Evolutionary conservation across 2,113 vertebrate genomes (phyloP).

Genomic region (Campylorhamphus procurvoides): DNA sequence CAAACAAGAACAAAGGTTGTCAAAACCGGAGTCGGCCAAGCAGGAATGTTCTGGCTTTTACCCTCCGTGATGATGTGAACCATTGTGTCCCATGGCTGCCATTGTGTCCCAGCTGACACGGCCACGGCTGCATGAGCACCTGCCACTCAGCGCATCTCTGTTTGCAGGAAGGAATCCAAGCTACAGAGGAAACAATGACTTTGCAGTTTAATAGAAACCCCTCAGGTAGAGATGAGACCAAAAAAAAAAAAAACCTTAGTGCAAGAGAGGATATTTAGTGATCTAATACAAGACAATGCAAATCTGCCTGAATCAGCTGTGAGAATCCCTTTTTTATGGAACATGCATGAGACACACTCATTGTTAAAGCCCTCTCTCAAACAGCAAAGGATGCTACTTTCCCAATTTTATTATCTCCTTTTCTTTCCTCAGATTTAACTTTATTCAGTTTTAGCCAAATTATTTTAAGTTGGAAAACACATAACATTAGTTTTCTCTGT

Average conservation of each 20-base stretch:
- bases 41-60: slow-evolving; percentile 26
- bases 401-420: background rate
- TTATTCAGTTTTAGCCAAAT: background rate
- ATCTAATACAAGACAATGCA: background rate
- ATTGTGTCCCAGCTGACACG: background rate
- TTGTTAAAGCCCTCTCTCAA: background rate
- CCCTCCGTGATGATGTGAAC: background rate
- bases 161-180: background rate
- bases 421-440: background rate
- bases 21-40: background rate
- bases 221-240: background rate
- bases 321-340: background rate
- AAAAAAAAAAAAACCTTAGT: background rate
- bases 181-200: background rate
- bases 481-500: background rate
- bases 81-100: background rate
- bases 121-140: background rate
- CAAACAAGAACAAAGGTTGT: slow-evolving; percentile 14
- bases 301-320: background rate
- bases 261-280: background rate
- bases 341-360: fast-evolving
- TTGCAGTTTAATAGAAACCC: background rate
- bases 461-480: background rate
- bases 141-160: background rate
- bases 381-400: background rate